phyloP scores from a whole-genome alignment of 2,888 invertebrate species.

The Dasypogon diadema region DNA sequence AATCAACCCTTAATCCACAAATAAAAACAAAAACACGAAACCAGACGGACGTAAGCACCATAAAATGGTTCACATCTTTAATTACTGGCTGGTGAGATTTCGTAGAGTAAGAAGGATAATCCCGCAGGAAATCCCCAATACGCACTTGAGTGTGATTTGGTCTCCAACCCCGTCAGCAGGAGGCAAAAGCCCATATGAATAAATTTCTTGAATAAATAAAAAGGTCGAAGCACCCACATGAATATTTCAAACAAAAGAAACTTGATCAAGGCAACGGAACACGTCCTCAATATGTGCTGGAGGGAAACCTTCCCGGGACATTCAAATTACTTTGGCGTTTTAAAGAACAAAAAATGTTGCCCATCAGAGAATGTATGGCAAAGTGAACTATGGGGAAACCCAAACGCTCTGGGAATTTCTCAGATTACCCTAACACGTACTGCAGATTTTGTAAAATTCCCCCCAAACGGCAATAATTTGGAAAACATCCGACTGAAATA shows the following conservation, averaged over 20 bases:
- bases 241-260: slow-evolving; percentile 8
- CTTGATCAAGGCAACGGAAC: slow-evolving; percentile 13
- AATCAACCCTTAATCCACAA: too few species aligned
- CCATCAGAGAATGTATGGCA: background rate
- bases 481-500: background rate
- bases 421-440: background rate
- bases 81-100: too few species aligned
- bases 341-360: background rate
- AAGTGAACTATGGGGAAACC: background rate
- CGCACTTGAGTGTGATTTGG: background rate
- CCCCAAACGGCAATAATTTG: background rate
- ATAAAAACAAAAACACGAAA: too few species aligned
- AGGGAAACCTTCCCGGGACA: background rate
- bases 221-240: slow-evolving; percentile 31
- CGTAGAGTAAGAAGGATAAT: too few species aligned
- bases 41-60: too few species aligned
- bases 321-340: background rate
- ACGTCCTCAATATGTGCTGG: background rate
- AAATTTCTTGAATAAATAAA: slow-evolving; percentile 11
- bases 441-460: background rate
- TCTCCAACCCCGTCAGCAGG: background rate
- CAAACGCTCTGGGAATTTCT: background rate
- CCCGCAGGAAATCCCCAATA: background rate
- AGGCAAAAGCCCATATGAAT: background rate
- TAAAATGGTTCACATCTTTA: too few species aligned